Base-by-base conservation (phyloP, 2,113 vertebrate species). In the Burhinus oedicnemus region DNA sequence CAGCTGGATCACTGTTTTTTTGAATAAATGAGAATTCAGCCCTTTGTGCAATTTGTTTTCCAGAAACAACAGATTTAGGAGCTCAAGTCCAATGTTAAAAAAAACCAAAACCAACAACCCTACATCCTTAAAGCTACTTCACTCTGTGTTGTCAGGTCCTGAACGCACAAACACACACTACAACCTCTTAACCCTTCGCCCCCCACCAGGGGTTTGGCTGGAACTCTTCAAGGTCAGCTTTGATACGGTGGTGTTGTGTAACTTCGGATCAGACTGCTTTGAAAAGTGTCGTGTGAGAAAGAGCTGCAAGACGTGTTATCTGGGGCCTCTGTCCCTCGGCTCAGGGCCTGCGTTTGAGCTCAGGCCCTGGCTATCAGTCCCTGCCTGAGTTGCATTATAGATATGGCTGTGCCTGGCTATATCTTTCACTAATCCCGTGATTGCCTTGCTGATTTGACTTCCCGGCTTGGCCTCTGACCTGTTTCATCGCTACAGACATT, bases 401-500 rank as follows among this genome's bases (percentile, higher is more conserved):
- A 78, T 64, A 64, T 0, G 26, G 9, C 22, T 36, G 18, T 55
- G 55, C 60, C 74, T 68, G 83, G 38, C 42, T 54, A 7, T 60
- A 75, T 89, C 36, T 54, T 64, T 57, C 82, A 60, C 55, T 84
- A n/a, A 75, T 82, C 38, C 80, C 9, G 1, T 17, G 51, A 62
- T 34, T 87, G 64, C 29, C 34, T 34, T 68, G n/a, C 36, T 83
- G 65, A 89, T 75, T 84, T 55, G 77, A 71, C 72, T 68, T 75
- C 69, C 44, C 0, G 1, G 45, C 42, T 70, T 75, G 72, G 51
- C 72, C 64, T 62, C 11, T 2, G 64, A 74, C 47, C 47, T 62
- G 8, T 58, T 66, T 93, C 5, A 6, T 27, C 5, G 1, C 60
- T 75, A 34, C 0, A 0, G 82, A 79, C 2, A 2, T 49, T 66